A percentile compares a stretch with the other conserved stretches of the same genome.
phyloP scores from a whole-genome alignment of 2,797 vertebrate species.

The Zenarchopterus dispar region DNA sequence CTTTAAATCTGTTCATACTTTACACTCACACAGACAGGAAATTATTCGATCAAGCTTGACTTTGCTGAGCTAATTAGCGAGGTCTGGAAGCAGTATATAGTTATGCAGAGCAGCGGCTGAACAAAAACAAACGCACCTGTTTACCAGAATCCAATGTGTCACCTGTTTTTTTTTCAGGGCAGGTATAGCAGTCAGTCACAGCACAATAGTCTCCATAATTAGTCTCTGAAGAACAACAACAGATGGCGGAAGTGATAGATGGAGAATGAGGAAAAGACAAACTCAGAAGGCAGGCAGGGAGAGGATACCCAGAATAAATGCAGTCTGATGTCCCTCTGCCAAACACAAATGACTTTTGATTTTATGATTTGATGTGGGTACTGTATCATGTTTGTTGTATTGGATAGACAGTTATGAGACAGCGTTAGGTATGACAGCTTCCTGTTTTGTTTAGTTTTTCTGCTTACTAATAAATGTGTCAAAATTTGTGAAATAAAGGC shows the following conservation, averaged over 20 bases:
- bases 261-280: constrained; percentile 40
- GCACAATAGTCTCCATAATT: constrained; percentile 77
- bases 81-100: constrained; percentile 58
- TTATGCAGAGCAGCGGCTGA: constrained; percentile 45
- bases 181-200: constrained; percentile 79
- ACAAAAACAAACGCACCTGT: constrained; percentile 74
- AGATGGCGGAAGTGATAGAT: constrained; percentile 69
- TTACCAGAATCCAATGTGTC: constrained; percentile 64
- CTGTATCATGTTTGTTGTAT: not conserved
- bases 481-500: no score
- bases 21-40: constrained; percentile 39
- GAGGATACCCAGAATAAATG: constrained; percentile 26
- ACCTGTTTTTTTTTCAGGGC: constrained; percentile 64
- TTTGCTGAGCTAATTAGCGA: constrained; percentile 65
- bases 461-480: no score
- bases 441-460: not conserved
- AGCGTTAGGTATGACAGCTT: constrained; percentile 22
- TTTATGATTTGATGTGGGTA: constrained; percentile 22
- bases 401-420: constrained; percentile 12
- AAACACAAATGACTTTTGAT: constrained; percentile 40
- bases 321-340: constrained; percentile 21
- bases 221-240: constrained; percentile 77
- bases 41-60: constrained; percentile 66
- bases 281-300: constrained; percentile 24
- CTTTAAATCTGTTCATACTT: constrained; percentile 8